phyloP scores from a whole-genome alignment of 2,888 invertebrate genomes.

The Limenitis arthemis region DNA sequence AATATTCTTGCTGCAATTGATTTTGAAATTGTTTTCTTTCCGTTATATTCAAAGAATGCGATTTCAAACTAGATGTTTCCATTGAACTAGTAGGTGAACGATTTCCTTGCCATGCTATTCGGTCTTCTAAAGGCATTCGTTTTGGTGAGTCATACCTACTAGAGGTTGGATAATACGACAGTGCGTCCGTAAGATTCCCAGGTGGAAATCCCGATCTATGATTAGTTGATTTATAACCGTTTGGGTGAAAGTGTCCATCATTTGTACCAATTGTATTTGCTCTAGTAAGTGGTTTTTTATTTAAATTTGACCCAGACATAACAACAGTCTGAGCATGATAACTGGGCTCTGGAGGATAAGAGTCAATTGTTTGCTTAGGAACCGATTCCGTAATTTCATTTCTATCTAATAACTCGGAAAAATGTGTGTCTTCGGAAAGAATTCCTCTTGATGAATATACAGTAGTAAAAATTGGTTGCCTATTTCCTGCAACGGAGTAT shows the following conservation, averaged over 20 bases:
- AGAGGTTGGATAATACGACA: slow-evolving; percentile 86
- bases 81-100: slow-evolving; percentile 75
- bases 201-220: slow-evolving; percentile 80
- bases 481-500: slow-evolving; percentile 83
- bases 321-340: slow-evolving; percentile 73
- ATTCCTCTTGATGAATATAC: slow-evolving; percentile 78
- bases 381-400: slow-evolving; percentile 61
- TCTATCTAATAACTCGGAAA: slow-evolving; percentile 79
- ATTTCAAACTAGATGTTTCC: slow-evolving; percentile 69
- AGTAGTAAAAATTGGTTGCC: slow-evolving; percentile 80
- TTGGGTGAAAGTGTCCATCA: slow-evolving; percentile 71
- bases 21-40: slow-evolving; percentile 71
- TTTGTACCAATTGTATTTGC: slow-evolving; percentile 69
- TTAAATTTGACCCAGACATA: slow-evolving; percentile 49
- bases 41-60: slow-evolving; percentile 71
- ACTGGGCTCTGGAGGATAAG: slow-evolving; percentile 70
- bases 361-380: slow-evolving; percentile 46
- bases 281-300: slow-evolving; percentile 68
- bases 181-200: slow-evolving; percentile 82
- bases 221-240: slow-evolving; percentile 77
- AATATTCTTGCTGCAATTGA: slow-evolving; percentile 68
- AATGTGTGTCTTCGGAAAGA: slow-evolving; percentile 74
- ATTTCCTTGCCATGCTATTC: slow-evolving; percentile 73
- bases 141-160: slow-evolving; percentile 72
- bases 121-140: slow-evolving; percentile 73